Evolutionary conservation across 2,797 vertebrate genomes (phyloP).

Genomic region (Spheniscus humboldti): DNA sequence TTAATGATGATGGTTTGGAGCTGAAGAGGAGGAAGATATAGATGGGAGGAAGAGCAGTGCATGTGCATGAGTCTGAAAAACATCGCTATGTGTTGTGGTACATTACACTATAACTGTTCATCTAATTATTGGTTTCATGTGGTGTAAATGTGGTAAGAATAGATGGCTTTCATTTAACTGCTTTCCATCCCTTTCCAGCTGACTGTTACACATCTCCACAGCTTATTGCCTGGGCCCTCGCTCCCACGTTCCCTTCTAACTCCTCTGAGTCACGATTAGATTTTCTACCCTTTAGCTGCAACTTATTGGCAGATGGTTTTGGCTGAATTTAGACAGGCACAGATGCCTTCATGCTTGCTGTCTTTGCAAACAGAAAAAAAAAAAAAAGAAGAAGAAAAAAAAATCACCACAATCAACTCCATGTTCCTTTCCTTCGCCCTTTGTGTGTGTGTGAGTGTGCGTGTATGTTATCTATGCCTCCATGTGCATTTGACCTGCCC

Average conservation of each 20-base stretch:
- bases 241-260: neutral
- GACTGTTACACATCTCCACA: neutral
- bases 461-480: neutral
- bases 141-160: neutral
- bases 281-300: slow-evolving; percentile 36
- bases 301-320: slow-evolving; percentile 43
- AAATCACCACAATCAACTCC: neutral
- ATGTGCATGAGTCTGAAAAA: neutral
- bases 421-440: neutral
- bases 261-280: slow-evolving; percentile 38
- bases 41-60: neutral
- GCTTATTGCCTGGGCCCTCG: neutral
- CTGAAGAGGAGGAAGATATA: neutral
- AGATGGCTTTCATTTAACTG: slow-evolving; percentile 30
- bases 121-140: neutral
- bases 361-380: neutral
- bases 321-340: slow-evolving; percentile 42
- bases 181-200: neutral
- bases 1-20: neutral
- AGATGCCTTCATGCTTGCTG: slow-evolving; percentile 12
- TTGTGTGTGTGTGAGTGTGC: neutral
- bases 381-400: neutral
- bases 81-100: neutral
- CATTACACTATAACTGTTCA: neutral
- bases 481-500: neutral